A percentile compares a stretch with the other conserved stretches of the same genome.
These are phyloP conservation scores for Procavia capensis DNA, from an alignment of 2,113 vertebrate species.

Conservation along the genomic window DNA sequence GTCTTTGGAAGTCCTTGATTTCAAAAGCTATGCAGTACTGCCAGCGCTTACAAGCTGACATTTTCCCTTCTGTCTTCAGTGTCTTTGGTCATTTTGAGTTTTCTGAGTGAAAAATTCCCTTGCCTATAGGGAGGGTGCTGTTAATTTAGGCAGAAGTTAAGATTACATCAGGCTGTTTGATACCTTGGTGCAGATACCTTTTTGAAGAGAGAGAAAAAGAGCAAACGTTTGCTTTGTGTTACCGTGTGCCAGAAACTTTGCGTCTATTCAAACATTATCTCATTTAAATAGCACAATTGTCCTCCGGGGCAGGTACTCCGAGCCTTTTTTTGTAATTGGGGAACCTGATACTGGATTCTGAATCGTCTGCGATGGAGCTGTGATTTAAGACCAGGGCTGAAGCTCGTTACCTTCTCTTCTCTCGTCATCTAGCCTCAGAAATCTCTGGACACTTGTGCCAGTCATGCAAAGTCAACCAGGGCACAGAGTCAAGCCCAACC, in stretches of 20 bases:
- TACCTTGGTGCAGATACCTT: not conserved
- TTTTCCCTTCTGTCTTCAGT: not conserved
- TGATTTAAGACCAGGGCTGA: not conserved
- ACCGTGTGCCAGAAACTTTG: accelerated
- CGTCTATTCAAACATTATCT: not conserved
- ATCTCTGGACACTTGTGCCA: too few species aligned
- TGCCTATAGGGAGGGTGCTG: not conserved
- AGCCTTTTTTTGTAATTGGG: not conserved
- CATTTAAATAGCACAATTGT: not conserved
- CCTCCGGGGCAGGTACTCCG: too few species aligned
- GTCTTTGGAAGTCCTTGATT: not conserved
- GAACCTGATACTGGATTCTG: not conserved
- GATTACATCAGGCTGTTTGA: not conserved
- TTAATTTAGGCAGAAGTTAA: too few species aligned
- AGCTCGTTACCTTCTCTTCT: not conserved
- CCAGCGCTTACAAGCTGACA: too few species aligned
- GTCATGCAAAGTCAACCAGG: not conserved
- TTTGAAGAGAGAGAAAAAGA: not conserved
- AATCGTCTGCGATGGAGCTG: too few species aligned
- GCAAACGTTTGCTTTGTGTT: accelerated
- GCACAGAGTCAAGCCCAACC: not conserved
- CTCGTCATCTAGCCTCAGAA: not conserved
- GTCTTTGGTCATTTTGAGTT: not conserved
- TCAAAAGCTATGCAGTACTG: not conserved
- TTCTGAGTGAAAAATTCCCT: not conserved